Conservation (phyloP, 1,140 invertebrate genomes). For the Arctopsyche grandis region DNA sequence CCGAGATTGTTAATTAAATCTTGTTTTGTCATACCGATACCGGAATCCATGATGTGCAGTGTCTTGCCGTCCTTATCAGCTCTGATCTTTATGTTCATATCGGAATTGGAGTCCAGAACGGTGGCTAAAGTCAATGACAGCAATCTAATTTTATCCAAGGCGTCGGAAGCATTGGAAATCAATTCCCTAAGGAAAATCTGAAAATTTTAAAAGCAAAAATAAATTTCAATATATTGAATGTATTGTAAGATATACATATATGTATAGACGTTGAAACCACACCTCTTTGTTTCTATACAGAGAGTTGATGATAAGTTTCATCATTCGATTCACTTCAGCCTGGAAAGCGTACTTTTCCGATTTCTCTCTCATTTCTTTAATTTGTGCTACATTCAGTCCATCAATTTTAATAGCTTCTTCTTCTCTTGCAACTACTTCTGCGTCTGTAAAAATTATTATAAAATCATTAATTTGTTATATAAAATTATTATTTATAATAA, state of each 20-base stretch:
- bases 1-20: slow-evolving; percentile 97
- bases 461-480: slow-evolving; percentile 8
- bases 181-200: slow-evolving; percentile 96
- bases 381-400: slow-evolving; percentile 92
- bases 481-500: too few species aligned
- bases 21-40: slow-evolving; percentile 97
- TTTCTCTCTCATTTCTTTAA: slow-evolving; percentile 91
- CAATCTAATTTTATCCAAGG: slow-evolving; percentile 94
- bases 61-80: slow-evolving; percentile 96
- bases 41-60: slow-evolving; percentile 95
- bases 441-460: slow-evolving; percentile 69
- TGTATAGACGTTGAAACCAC: slow-evolving; percentile 47
- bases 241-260: slow-evolving; percentile 16
- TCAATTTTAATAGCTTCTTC: slow-evolving; percentile 98
- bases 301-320: slow-evolving; percentile 99
- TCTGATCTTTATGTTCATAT: slow-evolving; percentile 94
- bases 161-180: slow-evolving; percentile 97
- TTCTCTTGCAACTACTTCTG: slow-evolving; percentile 84
- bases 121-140: slow-evolving; percentile 88
- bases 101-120: slow-evolving; percentile 80
- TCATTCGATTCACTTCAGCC: slow-evolving; percentile 98
- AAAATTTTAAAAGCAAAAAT: slow-evolving; percentile 52
- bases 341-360: slow-evolving; percentile 95
- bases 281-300: slow-evolving; percentile 98
- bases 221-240: slow-evolving; percentile 1